Evolutionary conservation across 2,113 vertebrate genomes (phyloP), one percentile per base, ranked within the genome.

Genomic region (Pantherophis guttatus): DNA sequence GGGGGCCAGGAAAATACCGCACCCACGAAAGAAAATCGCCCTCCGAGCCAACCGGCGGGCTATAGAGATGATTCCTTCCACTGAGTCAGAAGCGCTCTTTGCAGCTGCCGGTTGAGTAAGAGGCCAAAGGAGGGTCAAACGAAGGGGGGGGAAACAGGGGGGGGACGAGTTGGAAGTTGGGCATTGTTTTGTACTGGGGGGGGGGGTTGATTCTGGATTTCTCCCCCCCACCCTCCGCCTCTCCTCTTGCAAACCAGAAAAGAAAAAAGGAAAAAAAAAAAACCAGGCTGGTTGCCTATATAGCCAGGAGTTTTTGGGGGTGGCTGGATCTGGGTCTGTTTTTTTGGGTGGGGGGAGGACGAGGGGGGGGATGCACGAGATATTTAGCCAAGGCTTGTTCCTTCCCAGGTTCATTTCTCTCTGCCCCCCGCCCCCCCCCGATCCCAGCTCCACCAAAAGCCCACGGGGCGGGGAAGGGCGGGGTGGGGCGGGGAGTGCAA

Each of bases 401-500:
- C 57, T 92, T 92, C 21, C 58, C 58, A 87, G 53, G 26, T 39
- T 86, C 90, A 57, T 53, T 33, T 29, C 23, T 13, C 54, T 95
- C 97, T 17, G 8, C 19, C 12, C 81, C 17, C 33, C 33, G 1
- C 13, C 39, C 95, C 97, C 81, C n/a, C 24, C n/a, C 19, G 44
- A 5, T 5, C 50, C 48, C 52, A 29, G 26, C 86, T 88, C 50
- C 87, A 88, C 50, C 87, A 29, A 53, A 87, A 87, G 85, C 85
- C 85, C 33, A 87, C 48, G 62, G 96, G 93, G 95, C 95, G 94
- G 98, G 98, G 97, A 97, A 94, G 94, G 98, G 98, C 98, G 98
- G 98, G 98, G 98, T 98, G 94, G 98, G 97, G 48, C 97, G 97
- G 94, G 97, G 97, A 91, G 57, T 70, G 70, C n/a, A 88, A 92